phyloP scores from a whole-genome alignment of 2,113 vertebrate species.

The Tetrax tetrax region DNA sequence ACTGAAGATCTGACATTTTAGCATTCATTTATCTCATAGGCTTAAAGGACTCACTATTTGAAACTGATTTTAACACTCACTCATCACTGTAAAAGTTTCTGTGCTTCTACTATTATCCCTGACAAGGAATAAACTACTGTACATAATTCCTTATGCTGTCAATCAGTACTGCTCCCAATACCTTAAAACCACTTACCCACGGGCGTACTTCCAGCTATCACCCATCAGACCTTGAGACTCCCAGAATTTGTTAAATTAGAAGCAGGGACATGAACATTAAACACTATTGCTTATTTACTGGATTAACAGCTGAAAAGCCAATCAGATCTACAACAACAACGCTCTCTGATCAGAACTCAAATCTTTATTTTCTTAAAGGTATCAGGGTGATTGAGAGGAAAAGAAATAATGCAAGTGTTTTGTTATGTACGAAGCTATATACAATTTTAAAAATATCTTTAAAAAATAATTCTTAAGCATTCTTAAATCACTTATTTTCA shows the following conservation, averaged over 20 bases:
- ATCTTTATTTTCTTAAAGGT: not conserved
- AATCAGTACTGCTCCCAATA: not conserved
- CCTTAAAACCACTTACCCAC: not conserved
- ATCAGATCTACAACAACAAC: not conserved
- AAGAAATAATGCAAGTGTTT: not conserved
- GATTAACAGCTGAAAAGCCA: not conserved
- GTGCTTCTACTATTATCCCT: not conserved
- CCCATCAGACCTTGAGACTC: not conserved
- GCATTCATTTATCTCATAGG: not conserved
- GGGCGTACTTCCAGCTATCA: not conserved
- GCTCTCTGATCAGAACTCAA: not conserved
- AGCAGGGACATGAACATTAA: not conserved
- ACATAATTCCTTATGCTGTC: not conserved
- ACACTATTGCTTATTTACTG: not conserved
- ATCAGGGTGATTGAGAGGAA: not conserved
- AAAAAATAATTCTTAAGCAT: not conserved
- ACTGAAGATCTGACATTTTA: not conserved
- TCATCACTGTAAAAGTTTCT: not conserved
- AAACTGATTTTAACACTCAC: not conserved
- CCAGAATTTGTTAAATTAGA: not conserved
- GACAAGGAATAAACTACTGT: not conserved
- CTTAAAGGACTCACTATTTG: not conserved
- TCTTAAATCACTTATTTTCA: not conserved
- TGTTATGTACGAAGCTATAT: not conserved
- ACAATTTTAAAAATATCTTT: not conserved